These are phyloP conservation scores for Formicarius rufipectus DNA, from an alignment of 2,113 vertebrate species.

Conservation along the genomic window DNA sequence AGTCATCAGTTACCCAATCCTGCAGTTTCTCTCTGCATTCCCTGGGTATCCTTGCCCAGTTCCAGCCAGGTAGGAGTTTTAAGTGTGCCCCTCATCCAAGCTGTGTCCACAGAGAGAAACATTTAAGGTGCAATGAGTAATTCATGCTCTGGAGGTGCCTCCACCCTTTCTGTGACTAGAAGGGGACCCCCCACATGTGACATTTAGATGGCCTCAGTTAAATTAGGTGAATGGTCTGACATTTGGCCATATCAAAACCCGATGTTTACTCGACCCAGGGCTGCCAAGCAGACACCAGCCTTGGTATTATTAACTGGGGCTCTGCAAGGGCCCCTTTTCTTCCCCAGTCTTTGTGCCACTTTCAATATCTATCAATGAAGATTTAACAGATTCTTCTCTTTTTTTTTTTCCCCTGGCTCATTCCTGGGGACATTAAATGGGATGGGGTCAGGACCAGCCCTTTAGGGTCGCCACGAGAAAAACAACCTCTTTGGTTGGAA, in stretches of 20 bases:
- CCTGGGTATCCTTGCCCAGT: background rate
- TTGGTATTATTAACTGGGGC: background rate
- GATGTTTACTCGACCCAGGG: background rate
- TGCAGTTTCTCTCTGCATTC: background rate
- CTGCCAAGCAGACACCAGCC: background rate
- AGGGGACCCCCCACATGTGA: background rate
- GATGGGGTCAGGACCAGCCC: background rate
- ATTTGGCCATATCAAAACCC: background rate
- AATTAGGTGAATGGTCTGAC: background rate
- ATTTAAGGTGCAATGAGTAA: background rate
- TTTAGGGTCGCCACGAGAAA: background rate
- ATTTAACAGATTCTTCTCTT: background rate
- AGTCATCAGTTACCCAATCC: background rate
- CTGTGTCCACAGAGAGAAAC: background rate
- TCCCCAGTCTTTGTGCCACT: background rate
- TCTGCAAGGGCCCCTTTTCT: background rate
- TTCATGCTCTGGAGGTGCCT: background rate
- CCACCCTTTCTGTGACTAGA: background rate
- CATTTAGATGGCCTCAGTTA: background rate
- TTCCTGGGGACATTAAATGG: background rate
- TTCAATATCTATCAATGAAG: background rate
- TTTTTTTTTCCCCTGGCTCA: background rate
- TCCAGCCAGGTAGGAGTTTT: background rate
- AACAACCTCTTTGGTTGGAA: background rate
- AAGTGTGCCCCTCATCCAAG: background rate